These are phyloP conservation scores for Hemaris fuciformis DNA, from an alignment of 2,888 invertebrate species.

Conservation along the genomic window DNA sequence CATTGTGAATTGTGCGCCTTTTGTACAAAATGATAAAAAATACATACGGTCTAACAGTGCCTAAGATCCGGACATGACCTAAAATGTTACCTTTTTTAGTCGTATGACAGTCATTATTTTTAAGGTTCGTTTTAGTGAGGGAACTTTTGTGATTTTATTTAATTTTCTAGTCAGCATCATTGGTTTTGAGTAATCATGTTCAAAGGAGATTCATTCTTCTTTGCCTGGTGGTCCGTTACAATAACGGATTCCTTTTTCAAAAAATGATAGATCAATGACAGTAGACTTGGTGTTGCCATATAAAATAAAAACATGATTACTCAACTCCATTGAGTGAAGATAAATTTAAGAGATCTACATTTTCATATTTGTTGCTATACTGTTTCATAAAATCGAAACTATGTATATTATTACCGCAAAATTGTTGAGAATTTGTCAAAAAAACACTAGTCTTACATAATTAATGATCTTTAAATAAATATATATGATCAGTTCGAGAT, in stretches of 20 bases:
- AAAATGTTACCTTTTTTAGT: conserved; percentile 23
- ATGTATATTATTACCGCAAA: conserved; percentile 39
- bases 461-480: conserved; percentile 34
- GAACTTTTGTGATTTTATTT: conserved; percentile 14
- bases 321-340: neutral
- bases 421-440: conserved; percentile 56
- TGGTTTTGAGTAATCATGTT: neutral
- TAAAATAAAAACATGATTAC: neutral
- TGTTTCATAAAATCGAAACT: conserved; percentile 25
- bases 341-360: neutral
- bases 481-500: conserved; percentile 28
- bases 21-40: conserved; percentile 24
- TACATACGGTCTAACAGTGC: conserved; percentile 41
- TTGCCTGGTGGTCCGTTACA: neutral
- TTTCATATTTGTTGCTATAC: conserved; percentile 38
- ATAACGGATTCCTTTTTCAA: neutral
- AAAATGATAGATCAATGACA: neutral
- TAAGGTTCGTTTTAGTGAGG: conserved; percentile 24
- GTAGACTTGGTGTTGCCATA: neutral
- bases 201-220: neutral
- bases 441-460: conserved; percentile 50
- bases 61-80: conserved; percentile 26
- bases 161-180: conserved; percentile 17
- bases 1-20: conserved; percentile 18
- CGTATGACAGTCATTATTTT: neutral